phyloP scores from a whole-genome alignment of 2,113 vertebrate genomes.

The Daubentonia madagascariensis region DNA sequence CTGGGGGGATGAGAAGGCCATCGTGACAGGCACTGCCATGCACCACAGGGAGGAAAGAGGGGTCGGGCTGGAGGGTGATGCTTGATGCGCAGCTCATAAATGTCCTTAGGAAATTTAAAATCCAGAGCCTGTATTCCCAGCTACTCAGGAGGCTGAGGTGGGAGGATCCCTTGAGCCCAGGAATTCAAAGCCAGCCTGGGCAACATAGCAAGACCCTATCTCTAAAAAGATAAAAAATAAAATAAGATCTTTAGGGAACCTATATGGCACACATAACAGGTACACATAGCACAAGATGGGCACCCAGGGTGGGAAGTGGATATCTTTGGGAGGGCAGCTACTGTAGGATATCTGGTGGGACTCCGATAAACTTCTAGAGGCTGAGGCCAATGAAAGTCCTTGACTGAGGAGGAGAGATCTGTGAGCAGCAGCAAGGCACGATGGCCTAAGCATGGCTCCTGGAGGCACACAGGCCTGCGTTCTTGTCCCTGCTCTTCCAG shows the following conservation, averaged over 20 bases:
- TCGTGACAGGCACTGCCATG: rapidly evolving
- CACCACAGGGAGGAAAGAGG: not conserved
- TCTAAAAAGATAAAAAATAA: not conserved
- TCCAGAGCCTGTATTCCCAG: not conserved
- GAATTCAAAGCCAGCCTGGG: not conserved
- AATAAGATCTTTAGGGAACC: not conserved
- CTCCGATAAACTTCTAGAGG: too few relatives aligned
- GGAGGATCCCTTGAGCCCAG: not conserved
- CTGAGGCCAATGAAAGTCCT: not conserved
- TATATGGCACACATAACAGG: too few relatives aligned
- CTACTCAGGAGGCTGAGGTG: not conserved
- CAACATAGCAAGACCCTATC: not conserved
- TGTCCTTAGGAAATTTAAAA: not conserved
- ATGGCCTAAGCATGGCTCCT: not conserved
- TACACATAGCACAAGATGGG: not conserved
- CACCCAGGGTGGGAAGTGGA: not conserved
- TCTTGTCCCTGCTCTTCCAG: not conserved
- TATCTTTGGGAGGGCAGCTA: not conserved
- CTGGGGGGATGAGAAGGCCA: not conserved
- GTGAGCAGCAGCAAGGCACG: not conserved
- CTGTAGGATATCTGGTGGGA: not conserved
- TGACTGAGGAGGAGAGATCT: not conserved
- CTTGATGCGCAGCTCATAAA: not conserved
- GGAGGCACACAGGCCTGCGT: not conserved
- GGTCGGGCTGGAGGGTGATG: not conserved